phyloP scores from a whole-genome alignment of 2,888 invertebrate species.

The Tetropium fuscum region DNA sequence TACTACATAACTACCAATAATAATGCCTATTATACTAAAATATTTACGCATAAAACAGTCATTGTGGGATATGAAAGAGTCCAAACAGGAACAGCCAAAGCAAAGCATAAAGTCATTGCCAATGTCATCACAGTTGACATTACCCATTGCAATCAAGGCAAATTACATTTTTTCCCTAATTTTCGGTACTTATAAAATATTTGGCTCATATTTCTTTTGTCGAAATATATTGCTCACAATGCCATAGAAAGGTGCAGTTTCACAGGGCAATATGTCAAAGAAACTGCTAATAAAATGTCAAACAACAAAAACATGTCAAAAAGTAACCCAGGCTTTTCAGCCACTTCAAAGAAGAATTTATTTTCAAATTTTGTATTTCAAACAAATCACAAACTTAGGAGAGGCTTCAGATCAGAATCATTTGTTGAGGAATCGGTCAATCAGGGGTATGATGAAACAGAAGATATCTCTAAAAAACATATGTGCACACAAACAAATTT shows the following conservation, averaged over 20 bases:
- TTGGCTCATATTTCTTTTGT: background rate
- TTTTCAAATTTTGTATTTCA: slow-evolving; percentile 40
- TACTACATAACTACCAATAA: no score
- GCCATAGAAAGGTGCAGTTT: background rate
- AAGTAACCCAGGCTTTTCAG: slow-evolving; percentile 20
- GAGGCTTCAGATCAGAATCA: slow-evolving; percentile 28
- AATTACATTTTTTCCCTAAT: no score
- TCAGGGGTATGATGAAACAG: background rate
- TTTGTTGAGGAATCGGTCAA: slow-evolving; percentile 12
- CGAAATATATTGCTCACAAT: background rate
- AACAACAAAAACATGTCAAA: slow-evolving; percentile 28
- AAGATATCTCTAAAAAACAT: slow-evolving; percentile 6
- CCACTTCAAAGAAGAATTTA: slow-evolving; percentile 21
- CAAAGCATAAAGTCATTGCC: background rate
- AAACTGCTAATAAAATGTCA: slow-evolving; percentile 2
- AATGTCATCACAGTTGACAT: slow-evolving; percentile 1
- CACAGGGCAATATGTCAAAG: slow-evolving; percentile 26
- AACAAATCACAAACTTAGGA: slow-evolving; percentile 30
- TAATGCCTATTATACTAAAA: no score
- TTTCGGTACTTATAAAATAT: background rate
- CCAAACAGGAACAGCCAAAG: no score
- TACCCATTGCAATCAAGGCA: no score
- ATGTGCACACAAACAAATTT: slow-evolving; percentile 36
- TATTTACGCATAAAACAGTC: no score
- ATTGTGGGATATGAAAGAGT: no score